These are phyloP conservation scores for Megastigmus dorsalis DNA, from an alignment of 2,888 invertebrate species.

Conservation along the genomic window DNA sequence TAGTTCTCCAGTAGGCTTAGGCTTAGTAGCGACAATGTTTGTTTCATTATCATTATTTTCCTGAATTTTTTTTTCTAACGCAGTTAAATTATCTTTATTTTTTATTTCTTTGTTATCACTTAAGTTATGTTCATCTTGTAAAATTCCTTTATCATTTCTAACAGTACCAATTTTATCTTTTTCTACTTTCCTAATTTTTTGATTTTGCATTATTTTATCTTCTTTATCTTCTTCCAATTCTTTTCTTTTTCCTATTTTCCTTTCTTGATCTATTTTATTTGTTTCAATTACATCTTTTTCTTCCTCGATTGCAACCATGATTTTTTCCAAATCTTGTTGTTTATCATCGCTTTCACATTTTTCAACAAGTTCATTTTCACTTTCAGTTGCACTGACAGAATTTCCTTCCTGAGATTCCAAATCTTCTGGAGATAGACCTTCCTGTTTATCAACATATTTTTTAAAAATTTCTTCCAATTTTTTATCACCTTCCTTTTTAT, in stretches of 20 bases:
- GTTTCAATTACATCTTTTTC: not conserved
- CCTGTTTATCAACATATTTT: slow-evolving; percentile 62
- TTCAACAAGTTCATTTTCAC: slow-evolving; percentile 9
- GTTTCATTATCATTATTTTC: no score
- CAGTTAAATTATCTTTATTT: not conserved
- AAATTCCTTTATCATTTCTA: no score
- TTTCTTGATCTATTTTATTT: not conserved
- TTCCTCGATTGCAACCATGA: slow-evolving; percentile 11
- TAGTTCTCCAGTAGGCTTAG: no score
- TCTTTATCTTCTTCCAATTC: slow-evolving; percentile 4
- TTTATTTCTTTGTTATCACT: slow-evolving; percentile 11
- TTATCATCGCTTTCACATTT: not conserved
- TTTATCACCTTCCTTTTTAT: slow-evolving; percentile 61
- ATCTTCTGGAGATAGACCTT: slow-evolving; percentile 49
- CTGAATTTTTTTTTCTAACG: not conserved
- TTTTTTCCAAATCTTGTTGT: not conserved
- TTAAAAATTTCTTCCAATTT: slow-evolving; percentile 64
- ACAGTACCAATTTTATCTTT: no score
- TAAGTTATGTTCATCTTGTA: not conserved
- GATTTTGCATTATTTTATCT: slow-evolving; percentile 8
- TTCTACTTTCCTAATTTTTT: not conserved
- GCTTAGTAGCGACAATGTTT: no score
- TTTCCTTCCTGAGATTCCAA: slow-evolving; percentile 2
- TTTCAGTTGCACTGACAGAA: not conserved
- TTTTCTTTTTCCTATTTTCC: slow-evolving; percentile 9